Evolutionary conservation across 1,140 invertebrate genomes (phyloP), one percentile per base, ranked within the genome.

Genomic region (Tribolium madens): DNA sequence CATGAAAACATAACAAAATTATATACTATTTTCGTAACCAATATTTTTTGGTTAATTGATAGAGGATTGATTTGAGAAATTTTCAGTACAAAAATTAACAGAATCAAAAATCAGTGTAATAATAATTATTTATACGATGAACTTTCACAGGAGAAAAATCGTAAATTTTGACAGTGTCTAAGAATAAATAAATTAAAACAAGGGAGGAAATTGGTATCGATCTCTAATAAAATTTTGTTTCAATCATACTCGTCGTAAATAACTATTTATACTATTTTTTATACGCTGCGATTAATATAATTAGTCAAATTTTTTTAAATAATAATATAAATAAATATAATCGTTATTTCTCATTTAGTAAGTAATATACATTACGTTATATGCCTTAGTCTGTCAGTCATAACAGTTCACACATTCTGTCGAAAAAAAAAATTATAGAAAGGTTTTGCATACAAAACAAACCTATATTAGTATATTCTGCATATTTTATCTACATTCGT

Each of bases 1-100:
- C 57, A 14, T 64, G 26, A 64, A 64, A 64, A 64, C 57, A 64
- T 31, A 26, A 26, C 21, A 64, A 64, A 64, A 64, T 64, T 64
- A 64, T 26, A 26, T 18, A 21, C 53, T 33, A 33, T 33, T 64
- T 57, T 64, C 17, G 57, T 64, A 64, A 64, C 26, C 57, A 64
- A 64, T 64, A 14, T 33, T 64, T 64, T 64, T 64, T 50, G 14
- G 21, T 21, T 57, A 17, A 4, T 57, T 12, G 14, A 6, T 52
- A 9, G 4, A 4, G 15, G 7, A 5, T 10, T 60, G 3, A n/a
- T 26, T 4, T 26, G 21, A 26, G 0, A 26, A 26, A 26, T 26
- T 26, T 26, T 26, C 21, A 26, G 4, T 4, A 21, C 18, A 21
- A 26, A 3, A 26, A 26, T 26, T 26, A 1, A 26, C 21, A 26